A percentile compares a stretch with the other conserved stretches of the same genome.
phyloP scores from a whole-genome alignment of 2,797 vertebrate species.

The Centropyge bicolor region DNA sequence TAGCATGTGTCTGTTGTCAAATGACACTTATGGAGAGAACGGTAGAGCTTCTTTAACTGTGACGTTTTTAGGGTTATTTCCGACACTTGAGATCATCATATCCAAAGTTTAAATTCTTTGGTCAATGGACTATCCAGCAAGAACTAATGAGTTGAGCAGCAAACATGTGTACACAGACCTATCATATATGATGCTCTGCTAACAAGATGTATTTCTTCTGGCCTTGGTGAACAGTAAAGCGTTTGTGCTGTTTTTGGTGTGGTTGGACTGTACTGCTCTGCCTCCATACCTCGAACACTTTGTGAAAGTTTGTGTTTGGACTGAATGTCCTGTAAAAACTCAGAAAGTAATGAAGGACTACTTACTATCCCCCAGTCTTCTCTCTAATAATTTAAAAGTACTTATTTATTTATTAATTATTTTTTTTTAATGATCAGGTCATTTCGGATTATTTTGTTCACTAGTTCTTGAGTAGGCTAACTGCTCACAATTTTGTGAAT shows the following conservation, averaged over 20 bases:
- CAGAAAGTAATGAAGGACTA: neutral
- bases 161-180: no score
- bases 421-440: neutral
- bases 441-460: neutral
- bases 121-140: neutral
- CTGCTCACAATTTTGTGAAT: neutral
- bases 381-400: neutral
- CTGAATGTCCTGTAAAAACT: neutral
- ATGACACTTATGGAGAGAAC: neutral
- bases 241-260: neutral
- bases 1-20: neutral
- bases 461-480: neutral
- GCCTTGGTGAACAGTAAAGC: neutral
- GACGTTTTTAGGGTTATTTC: no score
- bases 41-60: no score
- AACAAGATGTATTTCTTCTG: neutral
- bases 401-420: neutral
- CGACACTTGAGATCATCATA: no score
- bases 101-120: neutral
- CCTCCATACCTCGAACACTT: neutral
- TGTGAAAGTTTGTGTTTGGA: neutral
- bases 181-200: neutral
- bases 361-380: neutral
- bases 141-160: neutral
- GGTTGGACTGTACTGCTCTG: neutral